Conservation (phyloP, 1,140 invertebrate genomes). For the Zaprionus africanus region DNA sequence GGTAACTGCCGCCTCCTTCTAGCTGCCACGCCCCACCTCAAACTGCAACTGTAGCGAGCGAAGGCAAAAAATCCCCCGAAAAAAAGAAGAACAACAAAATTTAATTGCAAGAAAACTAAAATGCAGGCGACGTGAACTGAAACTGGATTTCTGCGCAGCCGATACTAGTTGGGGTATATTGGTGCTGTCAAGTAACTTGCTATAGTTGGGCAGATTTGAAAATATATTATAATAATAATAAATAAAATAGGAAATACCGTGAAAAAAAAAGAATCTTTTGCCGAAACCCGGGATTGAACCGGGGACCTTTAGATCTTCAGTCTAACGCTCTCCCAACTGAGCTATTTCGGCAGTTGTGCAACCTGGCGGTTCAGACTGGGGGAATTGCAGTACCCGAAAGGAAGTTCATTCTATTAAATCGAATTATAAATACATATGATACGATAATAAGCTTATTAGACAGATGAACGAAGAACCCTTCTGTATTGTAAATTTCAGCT, state of each 20-base stretch:
- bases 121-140: slow-evolving; percentile 5
- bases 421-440: not conserved
- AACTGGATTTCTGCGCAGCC: slow-evolving; percentile 16
- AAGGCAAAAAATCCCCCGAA: slow-evolving; percentile 7
- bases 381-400: not conserved
- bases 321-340: slow-evolving; percentile 93
- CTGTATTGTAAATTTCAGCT: not conserved
- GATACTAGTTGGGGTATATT: not conserved
- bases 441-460: not conserved
- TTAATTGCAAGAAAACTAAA: slow-evolving; percentile 8
- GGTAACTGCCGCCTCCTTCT: not conserved
- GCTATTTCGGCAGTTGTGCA: slow-evolving; percentile 87
- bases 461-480: not conserved
- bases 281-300: slow-evolving; percentile 87
- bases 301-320: slow-evolving; percentile 92
- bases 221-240: not conserved
- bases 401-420: not conserved
- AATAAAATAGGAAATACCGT: not conserved
- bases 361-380: not conserved
- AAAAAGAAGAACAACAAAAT: not conserved
- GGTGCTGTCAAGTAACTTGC: not conserved
- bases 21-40: not conserved
- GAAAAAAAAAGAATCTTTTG: not conserved
- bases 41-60: not conserved
- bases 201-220: not conserved